These are phyloP conservation scores for Porites divaricata DNA, from an alignment of 92 coral and sea anemone species.

Conservation along the genomic window DNA sequence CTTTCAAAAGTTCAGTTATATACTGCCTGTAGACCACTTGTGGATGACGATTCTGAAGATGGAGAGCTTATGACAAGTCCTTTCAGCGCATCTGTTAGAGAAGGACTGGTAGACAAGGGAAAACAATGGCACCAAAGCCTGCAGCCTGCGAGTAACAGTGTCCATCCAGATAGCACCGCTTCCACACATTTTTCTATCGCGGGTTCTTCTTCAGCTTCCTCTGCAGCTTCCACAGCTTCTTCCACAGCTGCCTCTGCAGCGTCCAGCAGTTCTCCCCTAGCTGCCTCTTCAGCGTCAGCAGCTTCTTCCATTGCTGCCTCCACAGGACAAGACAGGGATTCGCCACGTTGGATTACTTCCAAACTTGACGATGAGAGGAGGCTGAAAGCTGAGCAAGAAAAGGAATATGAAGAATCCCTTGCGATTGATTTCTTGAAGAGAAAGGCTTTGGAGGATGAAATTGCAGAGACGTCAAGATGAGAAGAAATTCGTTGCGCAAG, in stretches of 20 bases:
- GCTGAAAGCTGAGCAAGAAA: conserved; percentile 28
- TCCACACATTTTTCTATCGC: too few relatives aligned
- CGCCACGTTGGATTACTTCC: neutral
- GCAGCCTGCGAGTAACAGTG: neutral
- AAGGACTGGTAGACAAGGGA: neutral
- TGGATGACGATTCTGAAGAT: neutral
- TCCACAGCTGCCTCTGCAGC: too few relatives aligned
- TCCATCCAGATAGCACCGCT: too few relatives aligned
- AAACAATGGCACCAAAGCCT: neutral
- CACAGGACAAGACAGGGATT: neutral
- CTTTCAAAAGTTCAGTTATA: conserved; percentile 42
- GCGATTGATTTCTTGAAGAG: conserved; percentile 13
- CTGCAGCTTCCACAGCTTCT: too few relatives aligned
- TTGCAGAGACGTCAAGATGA: neutral
- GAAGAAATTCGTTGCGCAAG: conserved; percentile 7
- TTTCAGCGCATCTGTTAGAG: neutral
- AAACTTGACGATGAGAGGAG: conserved; percentile 18
- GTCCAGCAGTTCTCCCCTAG: too few relatives aligned
- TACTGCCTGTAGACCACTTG: conserved; percentile 7
- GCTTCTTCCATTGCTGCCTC: too few relatives aligned
- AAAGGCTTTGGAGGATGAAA: conserved; percentile 25
- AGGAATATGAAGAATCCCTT: conserved; percentile 30
- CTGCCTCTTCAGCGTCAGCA: too few relatives aligned
- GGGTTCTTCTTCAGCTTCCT: too few relatives aligned
- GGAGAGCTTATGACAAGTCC: neutral